A percentile compares a stretch with the other conserved stretches of the same genome.
Evolutionary conservation across 2,113 vertebrate species (phyloP).

Genomic region (Gymnorhina tibicen): DNA sequence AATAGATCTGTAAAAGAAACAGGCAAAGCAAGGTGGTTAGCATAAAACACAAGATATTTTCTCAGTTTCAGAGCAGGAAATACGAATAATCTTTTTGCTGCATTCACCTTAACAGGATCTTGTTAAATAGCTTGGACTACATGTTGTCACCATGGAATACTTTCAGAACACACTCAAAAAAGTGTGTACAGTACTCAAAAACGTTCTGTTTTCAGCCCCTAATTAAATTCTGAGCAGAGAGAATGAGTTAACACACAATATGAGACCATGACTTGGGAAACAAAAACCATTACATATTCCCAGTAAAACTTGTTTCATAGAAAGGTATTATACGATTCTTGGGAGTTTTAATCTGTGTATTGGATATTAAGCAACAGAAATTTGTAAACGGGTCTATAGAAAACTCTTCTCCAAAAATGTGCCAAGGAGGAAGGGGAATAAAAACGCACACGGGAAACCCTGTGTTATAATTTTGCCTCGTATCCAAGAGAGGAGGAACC

Average conservation of each 20-base stretch:
- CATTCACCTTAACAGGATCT: neutral
- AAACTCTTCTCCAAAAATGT: neutral
- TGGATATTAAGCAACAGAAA: neutral
- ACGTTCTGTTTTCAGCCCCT: neutral
- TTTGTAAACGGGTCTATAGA: neutral
- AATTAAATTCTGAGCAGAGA: neutral
- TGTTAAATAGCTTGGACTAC: neutral
- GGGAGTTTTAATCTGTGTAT: neutral
- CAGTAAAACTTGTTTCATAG: neutral
- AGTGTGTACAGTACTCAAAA: accelerated
- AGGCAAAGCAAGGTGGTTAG: conserved; percentile 8
- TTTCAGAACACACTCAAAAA: neutral
- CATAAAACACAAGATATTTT: neutral
- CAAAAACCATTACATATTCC: neutral
- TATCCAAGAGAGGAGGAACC: neutral
- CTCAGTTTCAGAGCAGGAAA: neutral
- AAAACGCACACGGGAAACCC: neutral
- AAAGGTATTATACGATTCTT: neutral
- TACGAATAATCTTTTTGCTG: neutral
- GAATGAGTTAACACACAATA: neutral
- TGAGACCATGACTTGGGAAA: neutral
- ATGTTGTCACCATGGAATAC: neutral
- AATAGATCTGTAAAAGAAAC: conserved; percentile 73
- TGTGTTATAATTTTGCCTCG: neutral
- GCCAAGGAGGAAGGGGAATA: neutral